These are phyloP conservation scores for Sinocyclocheilus maitianheensis DNA, from an alignment of 2,113 vertebrate species.

Conservation along the genomic window DNA sequence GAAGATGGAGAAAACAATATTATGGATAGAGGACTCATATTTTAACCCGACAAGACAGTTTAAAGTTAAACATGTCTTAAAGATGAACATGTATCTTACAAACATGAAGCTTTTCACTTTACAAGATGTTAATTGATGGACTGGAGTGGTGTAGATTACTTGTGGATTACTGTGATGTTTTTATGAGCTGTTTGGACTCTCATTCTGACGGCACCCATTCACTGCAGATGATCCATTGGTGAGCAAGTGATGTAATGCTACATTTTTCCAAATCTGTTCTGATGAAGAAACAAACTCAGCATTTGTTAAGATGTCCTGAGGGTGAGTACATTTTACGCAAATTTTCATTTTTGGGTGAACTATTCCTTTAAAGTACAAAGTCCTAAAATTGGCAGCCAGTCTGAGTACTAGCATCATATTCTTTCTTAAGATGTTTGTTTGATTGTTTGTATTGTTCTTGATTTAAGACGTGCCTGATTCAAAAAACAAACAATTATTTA, in stretches of 20 bases:
- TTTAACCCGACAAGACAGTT: too few relatives aligned
- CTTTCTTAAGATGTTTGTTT: conserved; percentile 2
- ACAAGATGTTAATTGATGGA: too few relatives aligned
- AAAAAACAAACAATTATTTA: not conserved
- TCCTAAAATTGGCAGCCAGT: not conserved
- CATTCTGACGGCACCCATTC: not conserved
- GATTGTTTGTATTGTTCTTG: not conserved
- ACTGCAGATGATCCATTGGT: not conserved
- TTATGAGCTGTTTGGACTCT: not conserved
- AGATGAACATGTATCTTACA: too few relatives aligned
- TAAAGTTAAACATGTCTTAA: too few relatives aligned
- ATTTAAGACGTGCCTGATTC: conserved; percentile 23
- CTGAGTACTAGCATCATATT: not conserved
- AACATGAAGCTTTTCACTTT: too few relatives aligned
- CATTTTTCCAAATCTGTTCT: not conserved
- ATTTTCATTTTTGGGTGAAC: not conserved
- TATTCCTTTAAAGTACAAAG: not conserved
- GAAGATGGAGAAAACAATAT: not conserved
- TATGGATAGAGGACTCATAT: not conserved
- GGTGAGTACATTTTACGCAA: not conserved
- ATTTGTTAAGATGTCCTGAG: not conserved
- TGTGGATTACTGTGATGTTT: too few relatives aligned
- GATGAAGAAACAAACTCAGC: not conserved
- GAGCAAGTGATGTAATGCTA: not conserved
- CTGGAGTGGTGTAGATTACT: too few relatives aligned